A percentile compares a stretch with the other conserved stretches of the same genome.
Conservation (phyloP, 1,140 invertebrate species). For the Mactra quadrangularis region DNA sequence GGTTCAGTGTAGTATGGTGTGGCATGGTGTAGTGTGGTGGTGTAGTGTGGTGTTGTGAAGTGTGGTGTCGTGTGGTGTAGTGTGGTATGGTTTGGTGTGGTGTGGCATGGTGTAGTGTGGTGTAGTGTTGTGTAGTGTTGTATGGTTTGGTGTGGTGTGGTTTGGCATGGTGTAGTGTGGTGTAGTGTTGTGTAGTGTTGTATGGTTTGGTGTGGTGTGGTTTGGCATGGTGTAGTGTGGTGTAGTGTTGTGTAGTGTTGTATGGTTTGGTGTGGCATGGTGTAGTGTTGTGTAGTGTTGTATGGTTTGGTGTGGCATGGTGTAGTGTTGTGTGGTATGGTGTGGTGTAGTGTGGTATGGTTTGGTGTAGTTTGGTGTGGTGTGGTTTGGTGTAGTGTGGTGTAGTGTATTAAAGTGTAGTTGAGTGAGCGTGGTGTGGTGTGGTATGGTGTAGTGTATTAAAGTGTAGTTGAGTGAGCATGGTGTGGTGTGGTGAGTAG, state of each 20-base stretch:
- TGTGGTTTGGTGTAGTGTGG: no score
- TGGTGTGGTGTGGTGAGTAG: no score
- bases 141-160: conserved; percentile 12
- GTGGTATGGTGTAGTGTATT: no score
- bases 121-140: conserved; percentile 38
- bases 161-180: conserved; percentile 29
- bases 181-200: conserved; percentile 32
- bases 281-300: conserved; percentile 62
- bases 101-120: conserved; percentile 27
- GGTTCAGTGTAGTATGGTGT: conserved; percentile 42
- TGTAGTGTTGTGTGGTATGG: no score
- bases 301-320: no score
- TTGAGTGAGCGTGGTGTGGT: no score
- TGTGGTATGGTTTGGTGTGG: conserved; percentile 41
- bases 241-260: conserved; percentile 55
- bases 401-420: no score
- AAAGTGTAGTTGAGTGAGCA: no score
- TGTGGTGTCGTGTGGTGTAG: conserved; percentile 52
- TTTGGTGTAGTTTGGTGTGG: no score
- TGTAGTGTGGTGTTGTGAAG: conserved; percentile 53
- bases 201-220: conserved; percentile 12
- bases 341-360: no score
- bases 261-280: conserved; percentile 53
- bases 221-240: conserved; percentile 32
- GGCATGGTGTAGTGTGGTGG: conserved; percentile 47